phyloP scores from a whole-genome alignment of 2,888 invertebrate genomes.

The Leptinotarsa juncta region DNA sequence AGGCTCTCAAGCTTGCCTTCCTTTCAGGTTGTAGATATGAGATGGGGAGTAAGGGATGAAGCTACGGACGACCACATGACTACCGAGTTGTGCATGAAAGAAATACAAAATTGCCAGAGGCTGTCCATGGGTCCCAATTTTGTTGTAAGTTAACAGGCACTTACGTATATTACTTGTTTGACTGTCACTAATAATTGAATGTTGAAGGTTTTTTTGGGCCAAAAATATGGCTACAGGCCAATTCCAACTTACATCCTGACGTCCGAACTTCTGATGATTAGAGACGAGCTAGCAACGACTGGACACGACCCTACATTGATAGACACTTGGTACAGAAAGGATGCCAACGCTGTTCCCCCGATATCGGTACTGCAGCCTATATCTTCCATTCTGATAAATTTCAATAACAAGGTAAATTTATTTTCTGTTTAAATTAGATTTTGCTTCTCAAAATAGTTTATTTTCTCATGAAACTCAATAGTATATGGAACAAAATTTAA shows the following conservation, averaged over 20 bases:
- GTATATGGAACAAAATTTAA: neutral
- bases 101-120: slow-evolving; percentile 97
- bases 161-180: neutral
- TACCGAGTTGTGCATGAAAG: slow-evolving; percentile 96
- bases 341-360: slow-evolving; percentile 95
- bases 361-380: slow-evolving; percentile 96
- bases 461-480: too few species aligned
- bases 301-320: slow-evolving; percentile 85
- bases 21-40: slow-evolving; percentile 83
- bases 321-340: slow-evolving; percentile 96
- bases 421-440: neutral
- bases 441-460: too few species aligned
- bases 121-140: slow-evolving; percentile 98
- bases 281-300: slow-evolving; percentile 86
- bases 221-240: slow-evolving; percentile 98
- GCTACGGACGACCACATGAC: slow-evolving; percentile 99
- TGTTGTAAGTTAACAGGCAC: slow-evolving; percentile 73
- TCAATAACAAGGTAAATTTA: slow-evolving; percentile 89
- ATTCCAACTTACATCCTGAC: slow-evolving; percentile 96
- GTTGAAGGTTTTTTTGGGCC: slow-evolving; percentile 87
- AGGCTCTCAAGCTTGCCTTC: too few species aligned
- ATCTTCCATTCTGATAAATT: slow-evolving; percentile 95
- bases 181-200: neutral
- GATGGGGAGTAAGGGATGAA: slow-evolving; percentile 98
- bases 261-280: slow-evolving; percentile 87